Conservation (phyloP, 2,888 invertebrate species). For the Saturnia pavonia region DNA sequence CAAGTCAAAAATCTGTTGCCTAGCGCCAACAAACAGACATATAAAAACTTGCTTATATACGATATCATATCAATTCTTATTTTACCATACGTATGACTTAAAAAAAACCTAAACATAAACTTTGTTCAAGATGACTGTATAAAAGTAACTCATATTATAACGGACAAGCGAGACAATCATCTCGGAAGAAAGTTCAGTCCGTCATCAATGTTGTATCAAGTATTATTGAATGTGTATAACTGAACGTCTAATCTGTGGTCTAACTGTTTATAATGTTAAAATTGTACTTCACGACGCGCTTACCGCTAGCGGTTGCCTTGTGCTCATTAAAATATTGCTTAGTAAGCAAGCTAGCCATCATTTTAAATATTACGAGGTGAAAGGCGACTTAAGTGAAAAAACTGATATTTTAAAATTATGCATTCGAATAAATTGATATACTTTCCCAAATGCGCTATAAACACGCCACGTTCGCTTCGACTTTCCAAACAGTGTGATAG, state of each 20-base stretch:
- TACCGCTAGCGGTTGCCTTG: conserved; percentile 19
- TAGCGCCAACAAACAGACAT: background rate
- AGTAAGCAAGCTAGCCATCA: conserved; percentile 35
- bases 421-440: conserved; percentile 52
- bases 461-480: conserved; percentile 34
- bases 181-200: background rate
- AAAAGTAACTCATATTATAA: background rate
- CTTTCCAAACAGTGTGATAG: conserved; percentile 26
- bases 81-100: background rate
- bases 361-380: conserved; percentile 42
- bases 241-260: no score
- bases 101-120: background rate
- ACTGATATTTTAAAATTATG: conserved; percentile 43
- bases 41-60: background rate
- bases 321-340: conserved; percentile 37
- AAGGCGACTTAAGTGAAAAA: conserved; percentile 43
- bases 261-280: conserved; percentile 21
- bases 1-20: background rate
- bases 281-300: conserved; percentile 11
- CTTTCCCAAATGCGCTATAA: conserved; percentile 61
- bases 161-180: background rate
- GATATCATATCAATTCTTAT: background rate
- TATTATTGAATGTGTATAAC: conserved; percentile 12
- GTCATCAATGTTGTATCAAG: conserved; percentile 11
- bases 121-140: background rate